phyloP scores from a whole-genome alignment of 2,797 vertebrate genomes.

The Pangasius mekongensis region DNA sequence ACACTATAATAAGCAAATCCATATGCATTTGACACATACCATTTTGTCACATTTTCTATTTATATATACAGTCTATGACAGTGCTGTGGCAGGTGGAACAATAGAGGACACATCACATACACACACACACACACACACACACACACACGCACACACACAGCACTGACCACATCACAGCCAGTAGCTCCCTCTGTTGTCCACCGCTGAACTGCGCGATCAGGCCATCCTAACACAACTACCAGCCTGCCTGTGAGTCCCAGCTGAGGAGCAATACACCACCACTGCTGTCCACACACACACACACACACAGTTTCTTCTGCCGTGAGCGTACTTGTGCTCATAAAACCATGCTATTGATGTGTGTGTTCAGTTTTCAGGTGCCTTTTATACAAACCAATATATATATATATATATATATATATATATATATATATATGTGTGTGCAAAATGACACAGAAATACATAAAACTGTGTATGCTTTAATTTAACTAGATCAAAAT shows the following conservation, averaged over 20 bases:
- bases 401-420: not conserved
- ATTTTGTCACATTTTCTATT: slow-evolving; percentile 29
- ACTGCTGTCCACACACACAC: slow-evolving; percentile 15
- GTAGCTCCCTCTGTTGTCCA: slow-evolving; percentile 95
- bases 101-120: slow-evolving; percentile 53
- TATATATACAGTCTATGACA: slow-evolving; percentile 45
- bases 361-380: not conserved
- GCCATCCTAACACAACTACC: slow-evolving; percentile 29
- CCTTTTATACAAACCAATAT: not conserved
- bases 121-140: slow-evolving; percentile 10
- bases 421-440: not conserved
- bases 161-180: slow-evolving; percentile 84
- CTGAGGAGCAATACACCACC: slow-evolving; percentile 43
- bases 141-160: slow-evolving; percentile 16
- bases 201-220: slow-evolving; percentile 76
- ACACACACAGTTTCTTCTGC: not conserved
- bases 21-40: not conserved
- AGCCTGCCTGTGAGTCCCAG: slow-evolving; percentile 39
- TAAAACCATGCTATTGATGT: not conserved
- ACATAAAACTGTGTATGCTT: not conserved
- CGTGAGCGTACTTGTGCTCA: not conserved
- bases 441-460: not conserved
- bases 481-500: not conserved
- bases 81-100: slow-evolving; percentile 50
- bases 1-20: not conserved